Evolutionary conservation across 35 echinoderm and acorn worm species (phyloP), one percentile per base, ranked within the genome.

Genomic region (Hemicentrotus pulcherrimus): DNA sequence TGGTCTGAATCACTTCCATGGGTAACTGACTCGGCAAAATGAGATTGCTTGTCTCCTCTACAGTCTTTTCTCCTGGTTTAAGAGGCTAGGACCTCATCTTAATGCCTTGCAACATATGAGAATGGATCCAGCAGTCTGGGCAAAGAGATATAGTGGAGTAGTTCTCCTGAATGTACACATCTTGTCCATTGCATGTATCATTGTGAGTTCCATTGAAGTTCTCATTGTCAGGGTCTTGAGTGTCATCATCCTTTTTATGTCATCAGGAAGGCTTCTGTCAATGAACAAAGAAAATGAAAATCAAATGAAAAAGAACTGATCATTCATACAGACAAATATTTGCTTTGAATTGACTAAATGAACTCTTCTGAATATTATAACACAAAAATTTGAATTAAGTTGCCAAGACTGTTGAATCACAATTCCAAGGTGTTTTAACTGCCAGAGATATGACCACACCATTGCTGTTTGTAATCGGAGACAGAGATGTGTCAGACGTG

Each of bases 91-190:
- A 24, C 55, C 47, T 46, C 24, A 24, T 55, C 28, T 47, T 13
- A 55, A 6, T 22, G 88, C 55, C 55, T 94, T 48, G 47, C 92
- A 94, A 31, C 92, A 94, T 94, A 94, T 18, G 13, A 61, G 92
- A 58, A 55, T 94, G 8, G 55, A 94, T 46, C 47, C 46, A 94
- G 55, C 46, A 48, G 46, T n/a, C 31, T 94, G 46, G 55, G 92
- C 55, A n/a, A 61, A 59, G 22, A 61, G 46, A 94, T 9, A 15
- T 59, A 10, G 32, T 47, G 32, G 46, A n/a, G 30, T 94, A 94
- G 28, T 94, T 94, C 24, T 48, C 47, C 48, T 94, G 92, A 15
- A 32, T 60, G 48, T 47, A 94, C 19, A 94, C 47, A 11, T 31
- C 47, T 94, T 61, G 47, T 61, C 55, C 47, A 24, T 55, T 31